These are phyloP conservation scores for Colistium nudipinnis DNA, from an alignment of 2,113 vertebrate genomes.

Conservation along the genomic window DNA sequence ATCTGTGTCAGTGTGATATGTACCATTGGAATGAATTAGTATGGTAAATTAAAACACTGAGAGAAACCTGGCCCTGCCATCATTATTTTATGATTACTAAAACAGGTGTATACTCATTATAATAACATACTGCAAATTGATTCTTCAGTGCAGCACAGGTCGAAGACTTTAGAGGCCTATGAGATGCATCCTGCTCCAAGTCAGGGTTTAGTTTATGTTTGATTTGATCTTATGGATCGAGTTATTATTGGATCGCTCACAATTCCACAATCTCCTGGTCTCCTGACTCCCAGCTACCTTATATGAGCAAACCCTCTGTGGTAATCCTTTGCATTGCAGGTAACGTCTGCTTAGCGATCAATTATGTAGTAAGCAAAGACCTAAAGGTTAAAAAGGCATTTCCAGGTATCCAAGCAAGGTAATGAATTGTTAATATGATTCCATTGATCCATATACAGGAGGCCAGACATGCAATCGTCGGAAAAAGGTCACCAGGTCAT, in stretches of 20 bases:
- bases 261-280: conserved; percentile 25
- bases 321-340: conserved; percentile 71
- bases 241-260: conserved; percentile 31
- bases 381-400: conserved; percentile 72
- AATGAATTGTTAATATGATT: conserved; percentile 78
- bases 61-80: not conserved
- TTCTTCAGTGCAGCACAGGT: not conserved
- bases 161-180: not conserved
- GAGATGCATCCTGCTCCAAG: not conserved
- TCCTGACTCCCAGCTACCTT: conserved; percentile 32
- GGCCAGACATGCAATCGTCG: conserved; percentile 47
- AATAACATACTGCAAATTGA: not conserved
- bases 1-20: not conserved
- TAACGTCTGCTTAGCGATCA: conserved; percentile 68
- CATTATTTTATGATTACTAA: not conserved
- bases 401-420: conserved; percentile 64
- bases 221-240: not conserved
- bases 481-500: conserved; percentile 34
- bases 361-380: conserved; percentile 75
- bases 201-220: not conserved
- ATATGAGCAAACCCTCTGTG: conserved; percentile 5
- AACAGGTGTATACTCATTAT: not conserved
- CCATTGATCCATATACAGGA: conserved; percentile 46
- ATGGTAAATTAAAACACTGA: conserved; percentile 1
- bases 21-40: conserved; percentile 1